Evolutionary conservation across 2,797 vertebrate species (phyloP).

Genomic region (Poliocrania exsul): DNA sequence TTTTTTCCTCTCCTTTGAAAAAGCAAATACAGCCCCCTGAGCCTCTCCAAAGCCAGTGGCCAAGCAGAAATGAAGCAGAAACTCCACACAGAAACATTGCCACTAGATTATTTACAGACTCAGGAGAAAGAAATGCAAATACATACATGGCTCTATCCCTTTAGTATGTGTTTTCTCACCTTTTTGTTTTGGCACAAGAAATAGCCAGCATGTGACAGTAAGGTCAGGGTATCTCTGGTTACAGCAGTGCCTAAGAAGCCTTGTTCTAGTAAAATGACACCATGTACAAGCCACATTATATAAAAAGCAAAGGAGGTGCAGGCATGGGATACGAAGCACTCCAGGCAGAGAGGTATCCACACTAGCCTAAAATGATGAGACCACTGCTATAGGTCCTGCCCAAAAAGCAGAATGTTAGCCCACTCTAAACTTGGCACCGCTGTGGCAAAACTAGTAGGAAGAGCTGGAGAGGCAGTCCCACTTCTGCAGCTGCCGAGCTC

Average conservation of each 20-base stretch:
- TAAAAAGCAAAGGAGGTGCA: not conserved
- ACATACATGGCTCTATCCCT: not conserved
- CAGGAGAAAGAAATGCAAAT: not conserved
- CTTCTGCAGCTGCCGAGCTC: not conserved
- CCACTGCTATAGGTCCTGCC: not conserved
- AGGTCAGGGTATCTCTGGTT: constrained; percentile 42
- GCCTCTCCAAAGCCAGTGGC: not conserved
- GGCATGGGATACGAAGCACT: rapidly evolving
- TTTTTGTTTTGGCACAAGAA: constrained; percentile 28
- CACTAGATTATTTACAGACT: not conserved
- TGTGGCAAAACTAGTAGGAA: not conserved
- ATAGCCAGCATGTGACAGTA: not conserved
- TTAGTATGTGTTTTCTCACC: constrained; percentile 34
- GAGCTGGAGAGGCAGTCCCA: not conserved
- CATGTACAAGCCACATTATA: not conserved
- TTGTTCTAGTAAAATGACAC: constrained; percentile 14
- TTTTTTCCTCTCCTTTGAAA: not conserved
- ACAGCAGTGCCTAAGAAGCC: not conserved
- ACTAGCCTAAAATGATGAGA: not conserved
- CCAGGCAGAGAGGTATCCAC: not conserved
- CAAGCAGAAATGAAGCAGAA: not conserved
- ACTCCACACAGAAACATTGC: not conserved
- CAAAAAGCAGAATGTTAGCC: not conserved
- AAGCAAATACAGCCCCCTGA: not conserved
- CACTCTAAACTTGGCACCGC: not conserved